These are phyloP conservation scores for Helicorthomorpha holstii DNA, from an alignment of 1,140 invertebrate species.

Conservation along the genomic window DNA sequence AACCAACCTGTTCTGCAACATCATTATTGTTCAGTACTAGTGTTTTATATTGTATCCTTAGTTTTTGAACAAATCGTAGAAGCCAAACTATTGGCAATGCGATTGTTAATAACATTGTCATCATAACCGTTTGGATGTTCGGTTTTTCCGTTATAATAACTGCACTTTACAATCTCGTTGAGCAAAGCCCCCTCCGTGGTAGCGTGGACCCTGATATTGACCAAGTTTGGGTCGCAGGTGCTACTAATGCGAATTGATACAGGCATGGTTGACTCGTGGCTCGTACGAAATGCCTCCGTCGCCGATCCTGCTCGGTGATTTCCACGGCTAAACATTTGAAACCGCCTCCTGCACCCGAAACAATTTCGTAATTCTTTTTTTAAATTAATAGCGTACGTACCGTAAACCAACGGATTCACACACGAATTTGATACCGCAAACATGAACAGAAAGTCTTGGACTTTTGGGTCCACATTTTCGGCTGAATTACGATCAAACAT, in stretches of 20 bases:
- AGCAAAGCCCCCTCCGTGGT: not conserved
- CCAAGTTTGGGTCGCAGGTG: not conserved
- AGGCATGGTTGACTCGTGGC: not conserved
- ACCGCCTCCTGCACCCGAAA: not conserved
- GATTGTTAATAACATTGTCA: too few species aligned
- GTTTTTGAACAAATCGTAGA: too few species aligned
- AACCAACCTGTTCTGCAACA: too few species aligned
- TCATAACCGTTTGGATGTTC: too few species aligned
- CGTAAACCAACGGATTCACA: constrained; percentile 64
- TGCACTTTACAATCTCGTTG: not conserved
- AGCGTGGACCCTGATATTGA: not conserved
- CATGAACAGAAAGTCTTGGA: constrained; percentile 42
- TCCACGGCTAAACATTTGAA: not conserved
- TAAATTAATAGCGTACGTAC: constrained; percentile 16
- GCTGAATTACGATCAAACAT: constrained; percentile 20
- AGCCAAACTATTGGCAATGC: too few species aligned
- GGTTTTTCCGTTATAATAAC: not conserved
- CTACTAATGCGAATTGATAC: not conserved
- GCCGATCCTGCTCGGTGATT: not conserved
- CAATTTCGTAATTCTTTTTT: not conserved
- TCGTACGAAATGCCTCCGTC: too few species aligned
- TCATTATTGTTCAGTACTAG: too few species aligned
- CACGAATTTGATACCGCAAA: constrained; percentile 51
- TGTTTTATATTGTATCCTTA: too few species aligned
- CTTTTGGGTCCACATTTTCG: constrained; percentile 30